These are phyloP conservation scores for Drosophila formosana DNA, from an alignment of 2,888 invertebrate genomes.

Conservation along the genomic window DNA sequence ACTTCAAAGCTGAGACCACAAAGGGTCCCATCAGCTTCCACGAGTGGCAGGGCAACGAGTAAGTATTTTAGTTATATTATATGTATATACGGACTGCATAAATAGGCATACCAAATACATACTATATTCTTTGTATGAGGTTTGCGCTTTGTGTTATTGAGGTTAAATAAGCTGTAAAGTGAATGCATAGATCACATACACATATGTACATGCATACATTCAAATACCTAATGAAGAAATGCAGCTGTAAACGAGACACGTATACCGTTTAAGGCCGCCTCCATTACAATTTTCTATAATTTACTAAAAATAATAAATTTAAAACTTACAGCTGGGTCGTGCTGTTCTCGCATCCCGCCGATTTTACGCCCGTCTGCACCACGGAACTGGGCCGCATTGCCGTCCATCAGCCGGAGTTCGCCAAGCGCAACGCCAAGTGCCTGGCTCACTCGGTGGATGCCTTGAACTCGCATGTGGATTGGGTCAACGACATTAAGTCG, in stretches of 20 bases:
- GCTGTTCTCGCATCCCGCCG: slow-evolving; percentile 94
- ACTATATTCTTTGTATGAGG: not conserved
- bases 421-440: slow-evolving; percentile 90
- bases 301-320: not conserved
- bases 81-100: not conserved
- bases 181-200: not conserved
- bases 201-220: not conserved
- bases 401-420: slow-evolving; percentile 89
- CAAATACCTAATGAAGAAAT: not conserved
- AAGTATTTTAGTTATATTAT: slow-evolving; percentile 83
- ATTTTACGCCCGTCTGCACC: slow-evolving; percentile 96
- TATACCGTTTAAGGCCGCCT: not conserved
- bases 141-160: not conserved
- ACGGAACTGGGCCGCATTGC: slow-evolving; percentile 93
- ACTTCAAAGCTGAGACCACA: slow-evolving; percentile 91
- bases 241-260: not conserved
- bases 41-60: slow-evolving; percentile 91
- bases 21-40: slow-evolving; percentile 91
- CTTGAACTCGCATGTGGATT: slow-evolving; percentile 90
- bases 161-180: slow-evolving; percentile 4
- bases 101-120: not conserved
- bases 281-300: not conserved
- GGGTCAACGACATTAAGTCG: slow-evolving; percentile 91
- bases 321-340: slow-evolving; percentile 89
- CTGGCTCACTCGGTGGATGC: slow-evolving; percentile 93